Evolutionary conservation across 2,113 vertebrate species (phyloP), one percentile per base, ranked within the genome.

Genomic region (Rostratula benghalensis): DNA sequence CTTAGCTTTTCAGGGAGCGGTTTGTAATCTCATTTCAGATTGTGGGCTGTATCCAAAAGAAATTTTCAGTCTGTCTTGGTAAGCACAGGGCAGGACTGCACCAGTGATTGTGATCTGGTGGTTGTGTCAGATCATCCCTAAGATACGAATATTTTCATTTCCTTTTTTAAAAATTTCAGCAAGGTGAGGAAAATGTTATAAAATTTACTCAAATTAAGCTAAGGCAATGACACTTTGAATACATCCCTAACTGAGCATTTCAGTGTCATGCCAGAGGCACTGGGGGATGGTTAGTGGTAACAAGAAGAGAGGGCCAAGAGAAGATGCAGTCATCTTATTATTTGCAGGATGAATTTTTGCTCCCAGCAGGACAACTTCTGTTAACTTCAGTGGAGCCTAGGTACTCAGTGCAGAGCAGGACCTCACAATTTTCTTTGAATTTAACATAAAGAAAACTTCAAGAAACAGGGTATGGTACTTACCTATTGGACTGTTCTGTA

Each of bases 31-130:
- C 3, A 13, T 65, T 87, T 60, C 30, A 67, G 21, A 23, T 6
- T 54, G 23, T 5, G 17, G 59, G 20, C 15, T 1, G 1, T 51
- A 20, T 53, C 59, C 19, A 28, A 16, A 67, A 35, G n/a, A 33
- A 67, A 41, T 37, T 54, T 33, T 41, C 7, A 3, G 19, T 76
- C 27, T 25, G 15, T 60, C 73, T 61, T 0, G 1, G 48, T 35
- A 83, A 71, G n/a, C 45, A 28, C 19, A 28, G 22, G 21, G 6
- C 15, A 43, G 46, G n/a, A 35, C 51, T 73, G 28, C 3, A 17
- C 5, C 11, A 13, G 28, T 35, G 24, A 16, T 35, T 1, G 2
- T 0, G 1, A 24, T 35, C 17, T 60, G 33, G 35, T 59, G 33
- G 13, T 54, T 68, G 39, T 48, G 27, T 45, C 60, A 31, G 67